Conservation (phyloP, 2,797 vertebrate species). For the Acrossocheilus fasciatus region DNA sequence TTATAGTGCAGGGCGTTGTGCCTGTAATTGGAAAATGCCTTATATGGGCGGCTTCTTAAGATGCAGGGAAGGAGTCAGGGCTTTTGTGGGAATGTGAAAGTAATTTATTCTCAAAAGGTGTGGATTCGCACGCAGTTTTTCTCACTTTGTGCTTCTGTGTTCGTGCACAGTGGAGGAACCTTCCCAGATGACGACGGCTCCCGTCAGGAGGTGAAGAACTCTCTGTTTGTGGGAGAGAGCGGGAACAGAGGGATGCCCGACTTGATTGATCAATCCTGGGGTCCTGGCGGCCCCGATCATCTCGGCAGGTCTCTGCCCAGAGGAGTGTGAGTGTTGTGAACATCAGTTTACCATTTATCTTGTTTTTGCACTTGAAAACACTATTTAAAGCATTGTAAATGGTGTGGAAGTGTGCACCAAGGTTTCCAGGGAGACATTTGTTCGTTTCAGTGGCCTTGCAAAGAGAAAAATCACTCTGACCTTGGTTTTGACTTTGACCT, state of each 20-base stretch:
- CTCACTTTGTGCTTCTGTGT: constrained; percentile 18
- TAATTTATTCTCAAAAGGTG: constrained; percentile 58
- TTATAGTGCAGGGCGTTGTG: constrained; percentile 46
- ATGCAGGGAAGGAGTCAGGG: constrained; percentile 56
- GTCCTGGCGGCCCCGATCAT: constrained; percentile 87
- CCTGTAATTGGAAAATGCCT: constrained; percentile 73
- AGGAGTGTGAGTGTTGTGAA: constrained; percentile 83
- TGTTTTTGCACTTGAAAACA: neutral
- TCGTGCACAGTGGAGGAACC: constrained; percentile 87
- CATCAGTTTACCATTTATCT: neutral
- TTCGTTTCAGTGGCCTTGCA: neutral
- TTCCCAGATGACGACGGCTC: constrained; percentile 96
- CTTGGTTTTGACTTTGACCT: constrained; percentile 11
- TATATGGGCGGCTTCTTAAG: constrained; percentile 65
- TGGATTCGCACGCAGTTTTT: constrained; percentile 28
- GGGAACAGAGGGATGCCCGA: constrained; percentile 86
- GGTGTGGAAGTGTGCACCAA: neutral
- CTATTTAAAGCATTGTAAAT: neutral
- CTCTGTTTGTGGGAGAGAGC: constrained; percentile 96
- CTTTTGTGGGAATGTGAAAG: constrained; percentile 65
- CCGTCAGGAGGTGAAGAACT: constrained; percentile 94
- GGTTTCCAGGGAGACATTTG: neutral
- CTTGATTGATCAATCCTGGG: constrained; percentile 86
- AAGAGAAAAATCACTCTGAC: neutral
- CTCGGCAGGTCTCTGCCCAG: constrained; percentile 88